Evolutionary conservation across 2,888 invertebrate genomes (phyloP), one percentile per base, ranked within the genome.

Genomic region (Melanophora roralis): DNA sequence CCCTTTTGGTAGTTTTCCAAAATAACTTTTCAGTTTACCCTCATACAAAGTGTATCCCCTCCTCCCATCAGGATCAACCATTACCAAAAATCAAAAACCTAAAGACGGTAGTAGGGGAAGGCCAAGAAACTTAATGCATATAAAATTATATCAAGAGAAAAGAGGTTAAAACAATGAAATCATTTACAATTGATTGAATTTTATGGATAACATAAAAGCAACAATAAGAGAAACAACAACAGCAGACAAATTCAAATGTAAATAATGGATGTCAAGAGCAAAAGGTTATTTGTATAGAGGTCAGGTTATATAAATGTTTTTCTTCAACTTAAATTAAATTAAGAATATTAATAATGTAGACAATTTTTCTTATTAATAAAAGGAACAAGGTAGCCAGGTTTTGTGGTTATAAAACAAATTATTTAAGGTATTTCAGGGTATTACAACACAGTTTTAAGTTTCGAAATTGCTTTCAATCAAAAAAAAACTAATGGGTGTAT

Each of bases 151-250:
- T 1, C 8, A 34, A 19, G n/a, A 45, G 40, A 32, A 40, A 49
- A 57, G 60, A 51, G 60, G 65, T 65, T 62, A 69, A 69, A 49
- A 78, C 62, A 64, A 73, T 68, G 64, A 68, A 73, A 78, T 78
- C 43, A 69, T 78, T 78, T 78, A 55, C 78, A 68, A 36, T 69
- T 68, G 68, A 78, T 64, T 68, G 78, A 68, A 78, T 73, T 78
- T 73, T 64, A 68, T 57, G 64, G 68, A 68, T 40, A 51, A 57
- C n/a, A n/a, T n/a, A n/a, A n/a, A n/a, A n/a, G n/a, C n/a, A n/a
- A n/a, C 11, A 72, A 43, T 21, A 62, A 8, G 16, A 62, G n/a
- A 12, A 53, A 9, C 36, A 36, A 2, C 32, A 34, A 57, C 21
- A 45, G 19, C 19, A 38, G 40, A 27, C 9, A 27, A 9, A 57